Base-by-base conservation (phyloP, 2,797 vertebrate genomes). In the Lates japonicus region DNA sequence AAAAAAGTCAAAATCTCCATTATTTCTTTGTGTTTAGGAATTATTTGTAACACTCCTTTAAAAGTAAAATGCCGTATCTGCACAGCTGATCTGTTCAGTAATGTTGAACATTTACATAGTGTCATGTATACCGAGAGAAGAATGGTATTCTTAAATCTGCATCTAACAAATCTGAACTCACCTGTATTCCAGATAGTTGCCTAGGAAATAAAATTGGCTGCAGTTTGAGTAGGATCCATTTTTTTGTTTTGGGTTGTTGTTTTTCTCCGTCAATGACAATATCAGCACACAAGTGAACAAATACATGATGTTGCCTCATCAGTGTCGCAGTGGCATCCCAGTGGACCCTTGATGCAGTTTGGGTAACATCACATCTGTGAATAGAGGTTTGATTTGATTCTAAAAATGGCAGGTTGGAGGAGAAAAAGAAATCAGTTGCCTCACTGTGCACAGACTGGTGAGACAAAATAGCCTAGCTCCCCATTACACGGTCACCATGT, bases 1-100 rank as follows among this genome's bases (percentile, higher is more conserved):
- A 20, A 20, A 80, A n/a, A n/a, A n/a, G 76, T 86, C 67, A 59
- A 63, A 71, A 37, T 67, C 17, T 60, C 41, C 46, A 37, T 37
- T 42, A 19, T 73, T n/a, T 74, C 14, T 69, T 64, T 65, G 25
- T 65, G 33, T 82, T 57, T 20, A 66, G 9, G 16, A 79, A 31
- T 46, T 16, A 67, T 54, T 66, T 67, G n/a, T 59, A 67, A 59
- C 73, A 59, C 67, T 57, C 37, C 25, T 70, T 59, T 57, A 46
- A 58, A 51, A 33, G 29, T 60, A 52, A 64, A 68, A 44, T 55
- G 49, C 42, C 44, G 25, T 22, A 31, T 72, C 52, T 72, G 63
- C 71, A 71, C 66, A 49, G 71, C 54, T 61, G 33, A 65, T 44
- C 64, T 60, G 39, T 42, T 66, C 55, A 52, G 5, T 60, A 22